Percentiles rank a stretch among this genome's conserved stretches.
phyloP scores from a whole-genome alignment of 2,888 invertebrate genomes.

The Mythimna vitellina region DNA sequence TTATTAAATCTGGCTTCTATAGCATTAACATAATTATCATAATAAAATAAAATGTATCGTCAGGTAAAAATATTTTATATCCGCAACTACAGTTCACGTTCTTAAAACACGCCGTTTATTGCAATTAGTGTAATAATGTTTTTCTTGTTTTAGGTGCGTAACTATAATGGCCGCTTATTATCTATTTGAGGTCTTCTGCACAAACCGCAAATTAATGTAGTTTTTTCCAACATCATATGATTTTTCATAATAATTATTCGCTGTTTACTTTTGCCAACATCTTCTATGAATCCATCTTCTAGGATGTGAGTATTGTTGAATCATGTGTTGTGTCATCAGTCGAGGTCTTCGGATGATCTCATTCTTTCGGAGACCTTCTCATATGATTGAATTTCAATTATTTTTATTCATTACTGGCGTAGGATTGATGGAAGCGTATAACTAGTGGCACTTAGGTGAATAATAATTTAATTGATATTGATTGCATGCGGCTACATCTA shows the following conservation, averaged over 20 bases:
- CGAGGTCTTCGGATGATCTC: conserved; percentile 84
- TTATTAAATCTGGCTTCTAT: conserved; percentile 1
- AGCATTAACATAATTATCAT: conserved; percentile 4
- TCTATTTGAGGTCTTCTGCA: conserved; percentile 34
- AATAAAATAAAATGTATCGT: neutral
- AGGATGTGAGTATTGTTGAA: conserved; percentile 74
- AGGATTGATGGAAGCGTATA: conserved; percentile 43
- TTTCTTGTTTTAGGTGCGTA: conserved; percentile 47
- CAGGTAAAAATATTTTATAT: conserved; percentile 15
- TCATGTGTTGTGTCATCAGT: conserved; percentile 81
- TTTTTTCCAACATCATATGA: conserved; percentile 56
- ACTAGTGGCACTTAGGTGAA: conserved; percentile 53
- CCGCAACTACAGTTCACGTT: conserved; percentile 18
- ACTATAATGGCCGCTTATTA: conserved; percentile 47
- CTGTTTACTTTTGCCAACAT: conserved; percentile 58
- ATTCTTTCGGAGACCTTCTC: conserved; percentile 78
- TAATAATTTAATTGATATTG: conserved; percentile 60
- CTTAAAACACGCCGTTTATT: conserved; percentile 32
- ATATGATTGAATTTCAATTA: conserved; percentile 74
- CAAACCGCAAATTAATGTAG: conserved; percentile 61
- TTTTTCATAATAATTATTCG: conserved; percentile 17
- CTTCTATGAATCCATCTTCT: conserved; percentile 57
- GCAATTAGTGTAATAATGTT: conserved; percentile 51
- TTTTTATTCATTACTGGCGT: conserved; percentile 53
- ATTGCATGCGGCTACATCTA: conserved; percentile 55